Percentiles rank a stretch among this genome's conserved stretches.
These are phyloP conservation scores for Progne subis DNA, from an alignment of 2,113 vertebrate species.

Conservation along the genomic window DNA sequence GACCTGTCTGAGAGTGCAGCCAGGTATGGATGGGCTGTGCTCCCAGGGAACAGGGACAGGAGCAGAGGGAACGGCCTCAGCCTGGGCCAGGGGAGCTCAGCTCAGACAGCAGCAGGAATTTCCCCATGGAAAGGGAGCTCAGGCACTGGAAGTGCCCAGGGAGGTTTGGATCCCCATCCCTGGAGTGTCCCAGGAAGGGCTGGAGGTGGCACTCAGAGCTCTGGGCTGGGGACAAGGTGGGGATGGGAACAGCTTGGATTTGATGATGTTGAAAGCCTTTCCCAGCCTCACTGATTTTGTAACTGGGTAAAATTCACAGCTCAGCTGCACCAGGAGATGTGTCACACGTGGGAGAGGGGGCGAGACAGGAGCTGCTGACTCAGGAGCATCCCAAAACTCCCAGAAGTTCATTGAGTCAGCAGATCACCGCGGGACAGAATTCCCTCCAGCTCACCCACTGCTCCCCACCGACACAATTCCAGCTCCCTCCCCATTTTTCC, in stretches of 20 bases:
- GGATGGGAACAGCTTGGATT: rapidly evolving
- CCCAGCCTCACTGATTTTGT: background rate
- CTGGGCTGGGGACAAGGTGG: background rate
- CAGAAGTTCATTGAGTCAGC: background rate
- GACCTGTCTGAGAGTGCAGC: background rate
- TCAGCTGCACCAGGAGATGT: background rate
- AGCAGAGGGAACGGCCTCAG: background rate
- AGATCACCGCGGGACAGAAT: background rate
- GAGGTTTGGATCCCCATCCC: background rate
- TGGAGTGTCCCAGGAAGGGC: background rate
- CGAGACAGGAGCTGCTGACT: background rate
- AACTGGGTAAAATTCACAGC: background rate
- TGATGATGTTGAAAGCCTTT: background rate
- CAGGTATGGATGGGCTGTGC: background rate
- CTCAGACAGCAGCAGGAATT: background rate
- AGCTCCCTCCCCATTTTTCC: background rate
- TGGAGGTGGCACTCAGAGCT: background rate
- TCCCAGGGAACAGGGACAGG: background rate
- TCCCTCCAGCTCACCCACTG: background rate
- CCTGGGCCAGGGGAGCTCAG: background rate
- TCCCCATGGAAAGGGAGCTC: background rate
- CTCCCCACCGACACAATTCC: background rate
- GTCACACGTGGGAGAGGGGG: background rate
- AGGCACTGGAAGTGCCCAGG: background rate
- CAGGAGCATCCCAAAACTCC: background rate